Conservation (phyloP, 2,888 invertebrate genomes). For the Athripsodes cinereus region DNA sequence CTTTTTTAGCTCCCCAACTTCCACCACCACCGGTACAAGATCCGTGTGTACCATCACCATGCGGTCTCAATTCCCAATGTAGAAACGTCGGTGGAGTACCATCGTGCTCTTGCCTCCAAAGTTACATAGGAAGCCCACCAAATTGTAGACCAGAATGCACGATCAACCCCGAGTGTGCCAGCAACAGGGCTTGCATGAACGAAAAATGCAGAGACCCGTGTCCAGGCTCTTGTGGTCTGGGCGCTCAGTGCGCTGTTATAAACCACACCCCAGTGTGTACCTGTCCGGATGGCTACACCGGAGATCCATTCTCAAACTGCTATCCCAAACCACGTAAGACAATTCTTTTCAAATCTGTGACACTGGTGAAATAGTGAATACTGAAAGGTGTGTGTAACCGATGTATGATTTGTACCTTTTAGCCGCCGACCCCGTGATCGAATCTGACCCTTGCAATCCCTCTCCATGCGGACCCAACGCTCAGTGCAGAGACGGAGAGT, state of each 20-base stretch:
- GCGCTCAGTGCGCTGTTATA: too few species aligned
- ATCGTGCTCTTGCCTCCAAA: too few species aligned
- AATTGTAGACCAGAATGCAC: too few species aligned
- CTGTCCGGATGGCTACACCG: too few species aligned
- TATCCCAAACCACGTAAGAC: slow-evolving; percentile 37
- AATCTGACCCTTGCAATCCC: slow-evolving; percentile 62
- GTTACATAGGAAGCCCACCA: too few species aligned
- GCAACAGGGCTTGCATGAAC: too few species aligned
- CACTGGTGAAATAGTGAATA: neutral
- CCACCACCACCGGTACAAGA: slow-evolving; percentile 41
- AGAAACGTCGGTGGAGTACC: too few species aligned
- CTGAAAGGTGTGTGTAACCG: neutral
- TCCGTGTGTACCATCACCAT: slow-evolving; percentile 77
- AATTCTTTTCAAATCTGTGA: slow-evolving; percentile 25
- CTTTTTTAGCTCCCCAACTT: slow-evolving; percentile 34
- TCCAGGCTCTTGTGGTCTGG: too few species aligned
- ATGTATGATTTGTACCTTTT: neutral
- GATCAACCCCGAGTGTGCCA: too few species aligned
- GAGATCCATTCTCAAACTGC: slow-evolving; percentile 62
- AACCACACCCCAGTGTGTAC: too few species aligned
- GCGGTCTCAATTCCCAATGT: slow-evolving; percentile 80
- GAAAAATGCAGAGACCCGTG: too few species aligned
- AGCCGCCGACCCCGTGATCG: slow-evolving; percentile 21
- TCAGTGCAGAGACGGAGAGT: slow-evolving; percentile 58
- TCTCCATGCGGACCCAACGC: slow-evolving; percentile 65